Percentiles rank a stretch among this genome's conserved stretches.
Conservation (phyloP, 2,113 vertebrate species). For the Platysteira castanea region DNA sequence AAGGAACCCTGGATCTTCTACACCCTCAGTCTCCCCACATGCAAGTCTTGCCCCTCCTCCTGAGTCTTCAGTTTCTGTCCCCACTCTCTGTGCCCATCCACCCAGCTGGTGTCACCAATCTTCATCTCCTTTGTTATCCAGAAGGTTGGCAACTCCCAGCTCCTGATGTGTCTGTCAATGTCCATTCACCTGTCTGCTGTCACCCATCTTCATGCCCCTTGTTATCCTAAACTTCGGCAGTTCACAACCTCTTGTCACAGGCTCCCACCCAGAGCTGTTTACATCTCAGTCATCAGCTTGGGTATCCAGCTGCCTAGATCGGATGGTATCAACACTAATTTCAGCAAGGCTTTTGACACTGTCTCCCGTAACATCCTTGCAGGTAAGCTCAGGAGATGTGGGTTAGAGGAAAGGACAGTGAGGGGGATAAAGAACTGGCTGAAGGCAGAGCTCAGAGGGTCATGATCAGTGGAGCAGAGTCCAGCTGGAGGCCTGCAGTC, state of each 20-base stretch:
- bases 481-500: not conserved
- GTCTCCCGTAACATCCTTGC: not conserved
- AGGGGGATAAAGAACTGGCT: not conserved
- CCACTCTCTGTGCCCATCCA: not conserved
- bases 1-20: not conserved
- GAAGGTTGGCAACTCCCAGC: not conserved
- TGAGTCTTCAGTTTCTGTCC: not conserved
- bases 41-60: not conserved
- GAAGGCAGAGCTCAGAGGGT: not conserved
- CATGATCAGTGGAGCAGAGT: not conserved
- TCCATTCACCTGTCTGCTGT: not conserved
- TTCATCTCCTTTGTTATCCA: not conserved
- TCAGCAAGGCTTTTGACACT: not conserved
- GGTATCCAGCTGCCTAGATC: not conserved
- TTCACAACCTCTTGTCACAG: not conserved
- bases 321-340: not conserved
- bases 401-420: not conserved
- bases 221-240: not conserved
- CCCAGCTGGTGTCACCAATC: not conserved
- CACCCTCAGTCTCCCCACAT: not conserved
- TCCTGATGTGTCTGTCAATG: not conserved
- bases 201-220: not conserved
- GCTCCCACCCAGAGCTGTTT: not conserved
- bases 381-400: not conserved
- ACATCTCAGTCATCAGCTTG: not conserved